phyloP scores from a whole-genome alignment of 2,888 invertebrate species.

The Camponotus fellah region DNA sequence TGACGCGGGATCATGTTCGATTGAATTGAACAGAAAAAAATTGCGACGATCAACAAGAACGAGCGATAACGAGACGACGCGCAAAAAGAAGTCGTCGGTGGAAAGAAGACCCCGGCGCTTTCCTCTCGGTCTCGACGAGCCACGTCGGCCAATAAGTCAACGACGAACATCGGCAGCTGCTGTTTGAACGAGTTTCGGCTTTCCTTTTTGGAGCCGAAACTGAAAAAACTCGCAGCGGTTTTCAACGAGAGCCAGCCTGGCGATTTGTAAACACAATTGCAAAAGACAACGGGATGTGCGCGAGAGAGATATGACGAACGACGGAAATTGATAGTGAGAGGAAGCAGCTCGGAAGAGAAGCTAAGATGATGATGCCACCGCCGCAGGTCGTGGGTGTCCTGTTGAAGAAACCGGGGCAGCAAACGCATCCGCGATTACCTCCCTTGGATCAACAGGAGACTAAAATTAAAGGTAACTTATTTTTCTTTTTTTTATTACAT shows the following conservation, averaged over 20 bases:
- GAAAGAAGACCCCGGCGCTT: conserved; percentile 64
- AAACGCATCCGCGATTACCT: conserved; percentile 78
- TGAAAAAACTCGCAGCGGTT: not conserved
- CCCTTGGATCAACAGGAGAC: conserved; percentile 83
- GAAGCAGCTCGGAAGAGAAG: conserved; percentile 41
- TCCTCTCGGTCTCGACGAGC: conserved; percentile 54
- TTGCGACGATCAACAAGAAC: conserved; percentile 51
- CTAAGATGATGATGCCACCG: conserved; percentile 83
- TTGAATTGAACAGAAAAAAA: conserved; percentile 27
- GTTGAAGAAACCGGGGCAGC: conserved; percentile 84
- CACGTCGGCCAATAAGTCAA: conserved; percentile 56
- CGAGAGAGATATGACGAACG: conserved; percentile 33
- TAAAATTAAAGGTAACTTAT: conserved; percentile 81
- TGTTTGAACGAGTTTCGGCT: conserved; percentile 12
- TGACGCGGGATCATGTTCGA: conserved; percentile 47
- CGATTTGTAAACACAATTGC: not conserved
- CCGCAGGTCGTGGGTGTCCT: conserved; percentile 84
- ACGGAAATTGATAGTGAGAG: conserved; percentile 44
- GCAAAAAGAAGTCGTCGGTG: conserved; percentile 43
- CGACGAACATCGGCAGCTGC: conserved; percentile 66
- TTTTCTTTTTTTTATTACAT: not conserved
- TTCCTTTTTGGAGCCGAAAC: not conserved
- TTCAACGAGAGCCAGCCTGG: too few relatives aligned
- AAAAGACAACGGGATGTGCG: not conserved
- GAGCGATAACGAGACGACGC: conserved; percentile 35